phyloP scores from a whole-genome alignment of 2,797 vertebrate species.

The Emys orbicularis region DNA sequence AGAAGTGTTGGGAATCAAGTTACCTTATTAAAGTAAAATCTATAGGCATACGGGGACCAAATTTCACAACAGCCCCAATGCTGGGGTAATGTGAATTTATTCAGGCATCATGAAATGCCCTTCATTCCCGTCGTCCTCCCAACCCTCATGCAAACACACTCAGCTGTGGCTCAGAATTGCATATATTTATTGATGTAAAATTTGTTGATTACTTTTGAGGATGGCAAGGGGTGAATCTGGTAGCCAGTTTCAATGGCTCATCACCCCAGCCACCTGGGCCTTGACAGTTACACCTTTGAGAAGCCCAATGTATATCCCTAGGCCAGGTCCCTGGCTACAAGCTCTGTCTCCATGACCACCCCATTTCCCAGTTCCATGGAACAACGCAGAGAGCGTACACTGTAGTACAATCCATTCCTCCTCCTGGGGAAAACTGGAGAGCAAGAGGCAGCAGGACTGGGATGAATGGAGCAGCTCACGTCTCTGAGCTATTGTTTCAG shows the following conservation, averaged over 20 bases:
- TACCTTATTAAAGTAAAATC: background rate
- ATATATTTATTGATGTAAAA: background rate
- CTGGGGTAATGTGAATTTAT: background rate
- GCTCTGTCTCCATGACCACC: background rate
- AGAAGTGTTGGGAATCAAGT: background rate
- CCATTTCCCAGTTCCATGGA: background rate
- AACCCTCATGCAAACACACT: background rate
- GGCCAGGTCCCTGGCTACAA: background rate
- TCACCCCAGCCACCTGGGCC: background rate
- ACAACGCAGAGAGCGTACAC: background rate
- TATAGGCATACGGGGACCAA: background rate
- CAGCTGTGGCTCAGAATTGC: background rate
- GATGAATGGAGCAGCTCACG: accelerated
- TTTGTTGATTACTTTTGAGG: background rate
- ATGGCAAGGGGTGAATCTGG: background rate
- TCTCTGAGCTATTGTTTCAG: accelerated
- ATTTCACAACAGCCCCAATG: background rate
- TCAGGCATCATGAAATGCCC: background rate
- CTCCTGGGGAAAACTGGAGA: too few species aligned
- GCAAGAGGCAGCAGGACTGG: background rate
- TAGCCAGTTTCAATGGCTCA: background rate
- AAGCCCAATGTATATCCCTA: background rate
- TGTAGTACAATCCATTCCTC: background rate
- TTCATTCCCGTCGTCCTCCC: background rate
- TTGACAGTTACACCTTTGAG: background rate